Evolutionary conservation across 2,113 vertebrate species (phyloP).

Genomic region (Zonotrichia leucophrys): DNA sequence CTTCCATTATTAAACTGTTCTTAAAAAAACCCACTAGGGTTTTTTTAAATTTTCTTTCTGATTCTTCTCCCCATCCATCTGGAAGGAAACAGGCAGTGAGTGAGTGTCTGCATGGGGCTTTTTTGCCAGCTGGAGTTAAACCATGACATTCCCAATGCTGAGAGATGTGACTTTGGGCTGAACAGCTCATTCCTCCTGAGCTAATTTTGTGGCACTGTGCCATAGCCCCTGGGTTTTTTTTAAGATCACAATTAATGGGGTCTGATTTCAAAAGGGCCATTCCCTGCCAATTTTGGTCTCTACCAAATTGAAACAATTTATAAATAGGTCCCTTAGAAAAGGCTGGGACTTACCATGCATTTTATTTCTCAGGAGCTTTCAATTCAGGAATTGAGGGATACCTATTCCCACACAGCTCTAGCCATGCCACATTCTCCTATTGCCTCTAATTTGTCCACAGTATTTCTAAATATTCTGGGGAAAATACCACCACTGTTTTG

Average conservation of each 20-base stretch:
- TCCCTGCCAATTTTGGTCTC: not conserved
- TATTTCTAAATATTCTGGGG: rapidly evolving
- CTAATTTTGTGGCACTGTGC: not conserved
- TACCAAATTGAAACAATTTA: not conserved
- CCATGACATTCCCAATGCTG: not conserved
- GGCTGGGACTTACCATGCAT: not conserved
- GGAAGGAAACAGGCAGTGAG: not conserved
- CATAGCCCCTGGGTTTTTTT: not conserved
- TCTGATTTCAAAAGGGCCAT: not conserved
- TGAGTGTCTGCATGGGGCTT: not conserved
- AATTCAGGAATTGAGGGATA: not conserved
- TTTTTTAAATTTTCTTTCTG: not conserved
- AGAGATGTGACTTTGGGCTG: not conserved
- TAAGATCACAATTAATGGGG: not conserved
- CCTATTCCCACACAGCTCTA: not conserved
- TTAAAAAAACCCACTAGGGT: not conserved
- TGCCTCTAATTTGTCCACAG: not conserved
- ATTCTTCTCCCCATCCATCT: not conserved
- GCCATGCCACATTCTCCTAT: not conserved
- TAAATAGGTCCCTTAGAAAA: not conserved
- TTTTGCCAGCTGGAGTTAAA: not conserved
- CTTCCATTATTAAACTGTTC: not conserved
- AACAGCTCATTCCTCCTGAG: not conserved
- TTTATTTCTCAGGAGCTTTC: not conserved
- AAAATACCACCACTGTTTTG: not conserved